Evolutionary conservation across 2,888 invertebrate genomes (phyloP).

Genomic region (Oegoconia quadripuncta): DNA sequence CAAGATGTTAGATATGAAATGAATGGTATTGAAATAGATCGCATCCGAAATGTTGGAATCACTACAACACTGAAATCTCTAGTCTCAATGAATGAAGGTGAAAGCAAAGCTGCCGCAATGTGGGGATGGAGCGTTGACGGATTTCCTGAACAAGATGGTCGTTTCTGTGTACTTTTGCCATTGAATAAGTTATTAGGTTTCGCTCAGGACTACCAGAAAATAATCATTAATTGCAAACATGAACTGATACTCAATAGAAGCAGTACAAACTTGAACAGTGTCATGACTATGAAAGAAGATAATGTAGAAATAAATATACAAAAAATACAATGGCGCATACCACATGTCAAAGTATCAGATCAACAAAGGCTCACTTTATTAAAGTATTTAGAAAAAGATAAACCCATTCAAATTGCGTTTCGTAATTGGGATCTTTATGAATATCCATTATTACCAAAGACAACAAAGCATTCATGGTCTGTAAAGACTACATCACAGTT

Average conservation of each 20-base stretch:
- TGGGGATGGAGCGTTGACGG: conserved; percentile 21
- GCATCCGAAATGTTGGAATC: conserved; percentile 6
- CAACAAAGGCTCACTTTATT: conserved; percentile 14
- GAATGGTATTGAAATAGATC: conserved; percentile 7
- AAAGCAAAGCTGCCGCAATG: conserved; percentile 26
- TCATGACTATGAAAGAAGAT: conserved; percentile 15
- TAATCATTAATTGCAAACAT: conserved; percentile 46
- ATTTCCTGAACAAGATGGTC: conserved; percentile 23
- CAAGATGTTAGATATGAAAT: conserved; percentile 13
- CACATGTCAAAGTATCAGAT: conserved; percentile 17
- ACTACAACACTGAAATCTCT: conserved; percentile 31
- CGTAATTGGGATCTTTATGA: conserved; percentile 46
- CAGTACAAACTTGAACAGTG: conserved; percentile 29
- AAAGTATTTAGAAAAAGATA: conserved; percentile 28
- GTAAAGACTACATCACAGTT: conserved; percentile 34
- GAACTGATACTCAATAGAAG: conserved; percentile 40
- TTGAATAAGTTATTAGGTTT: conserved; percentile 16
- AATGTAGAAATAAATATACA: conserved; percentile 17
- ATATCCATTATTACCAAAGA: conserved; percentile 37
- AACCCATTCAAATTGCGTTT: conserved; percentile 31
- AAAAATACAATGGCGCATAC: conserved; percentile 16
- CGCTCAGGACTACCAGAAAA: conserved; percentile 37
- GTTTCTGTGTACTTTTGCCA: conserved; percentile 20
- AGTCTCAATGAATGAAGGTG: conserved; percentile 30
- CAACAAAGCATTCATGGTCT: conserved; percentile 33